Percentiles rank a stretch among this genome's conserved stretches.
Evolutionary conservation across 2,797 vertebrate species (phyloP).

Genomic region (Pseudochirops cupreus): DNA sequence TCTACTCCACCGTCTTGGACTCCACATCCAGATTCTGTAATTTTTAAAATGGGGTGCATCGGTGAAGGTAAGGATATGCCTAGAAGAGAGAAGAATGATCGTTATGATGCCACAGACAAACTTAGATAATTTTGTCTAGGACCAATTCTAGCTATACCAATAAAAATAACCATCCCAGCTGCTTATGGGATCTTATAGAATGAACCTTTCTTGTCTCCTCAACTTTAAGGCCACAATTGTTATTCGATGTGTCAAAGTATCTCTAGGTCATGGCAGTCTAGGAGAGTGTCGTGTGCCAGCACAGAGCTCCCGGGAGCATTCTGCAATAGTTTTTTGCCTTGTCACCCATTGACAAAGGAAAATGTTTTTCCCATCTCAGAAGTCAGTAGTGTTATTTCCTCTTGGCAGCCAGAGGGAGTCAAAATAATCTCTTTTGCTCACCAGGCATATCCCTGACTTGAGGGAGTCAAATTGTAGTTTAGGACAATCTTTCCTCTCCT

Average conservation of each 20-base stretch:
- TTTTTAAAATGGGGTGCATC: background rate
- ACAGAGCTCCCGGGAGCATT: background rate
- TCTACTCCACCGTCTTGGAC: background rate
- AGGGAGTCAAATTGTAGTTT: background rate
- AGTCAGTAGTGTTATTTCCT: background rate
- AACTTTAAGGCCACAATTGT: background rate
- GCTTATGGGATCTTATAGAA: background rate
- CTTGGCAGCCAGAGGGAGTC: background rate
- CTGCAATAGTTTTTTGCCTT: background rate
- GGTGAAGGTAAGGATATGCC: background rate
- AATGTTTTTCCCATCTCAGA: background rate
- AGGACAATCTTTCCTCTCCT: background rate
- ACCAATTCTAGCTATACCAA: background rate
- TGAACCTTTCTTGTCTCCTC: background rate
- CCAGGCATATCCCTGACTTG: background rate
- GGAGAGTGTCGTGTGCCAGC: background rate
- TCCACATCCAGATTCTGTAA: background rate
- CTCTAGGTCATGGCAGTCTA: background rate
- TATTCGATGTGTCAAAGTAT: background rate
- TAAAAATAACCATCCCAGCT: background rate
- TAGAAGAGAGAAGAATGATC: background rate
- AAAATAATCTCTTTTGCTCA: background rate
- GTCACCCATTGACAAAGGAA: background rate
- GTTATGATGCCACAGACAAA: background rate
- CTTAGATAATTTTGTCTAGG: background rate